Base-by-base conservation (phyloP, 2,888 invertebrate genomes). In the Agonum fuliginosum region DNA sequence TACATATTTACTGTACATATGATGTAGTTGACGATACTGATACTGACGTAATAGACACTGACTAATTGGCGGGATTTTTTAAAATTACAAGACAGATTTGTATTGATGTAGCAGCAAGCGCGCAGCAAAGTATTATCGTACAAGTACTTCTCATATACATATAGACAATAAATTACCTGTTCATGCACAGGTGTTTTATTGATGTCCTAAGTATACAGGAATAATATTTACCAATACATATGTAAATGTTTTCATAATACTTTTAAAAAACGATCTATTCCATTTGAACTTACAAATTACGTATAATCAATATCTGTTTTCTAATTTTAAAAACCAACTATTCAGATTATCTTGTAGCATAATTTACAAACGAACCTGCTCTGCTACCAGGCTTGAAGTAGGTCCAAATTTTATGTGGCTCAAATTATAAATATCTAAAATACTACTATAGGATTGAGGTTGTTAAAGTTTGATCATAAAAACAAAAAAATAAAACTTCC, bases 111-210 rank as follows among this genome's bases (percentile, higher is more conserved):
- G 22, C n/a, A n/a, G n/a, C n/a, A n/a, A n/a, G n/a, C n/a, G n/a
- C 8, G n/a, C 14, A 69, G 14, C 20, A n/a, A 69, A 72, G 30
- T 72, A 72, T 54, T 72, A 72, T 51, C 51, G 72, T 51, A 51
- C 72, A 72, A 67, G 37, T 67, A 10, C 41, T 19, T 41, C 19
- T 41, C 41, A 71, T 37, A 37, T 71, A 48, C 46, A 70, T 70
- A 74, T 65, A 65, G 74, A 74, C 74, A 74, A 74, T 74, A 74
- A 74, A 65, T 74, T 65, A 74, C 74, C 74, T 74, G 74, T 74
- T 30, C 22, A 10, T 27, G 12, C 17, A 22, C 74, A 74, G 74
- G 74, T 65, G 71, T 74, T 74, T 74, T 74, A 74, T 74, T 74
- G 74, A 58, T 65, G 48, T 70, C 46, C 71, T 71, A 51, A 12